Conservation (phyloP, 1,140 invertebrate species). For the Drosophila athabasca region DNA sequence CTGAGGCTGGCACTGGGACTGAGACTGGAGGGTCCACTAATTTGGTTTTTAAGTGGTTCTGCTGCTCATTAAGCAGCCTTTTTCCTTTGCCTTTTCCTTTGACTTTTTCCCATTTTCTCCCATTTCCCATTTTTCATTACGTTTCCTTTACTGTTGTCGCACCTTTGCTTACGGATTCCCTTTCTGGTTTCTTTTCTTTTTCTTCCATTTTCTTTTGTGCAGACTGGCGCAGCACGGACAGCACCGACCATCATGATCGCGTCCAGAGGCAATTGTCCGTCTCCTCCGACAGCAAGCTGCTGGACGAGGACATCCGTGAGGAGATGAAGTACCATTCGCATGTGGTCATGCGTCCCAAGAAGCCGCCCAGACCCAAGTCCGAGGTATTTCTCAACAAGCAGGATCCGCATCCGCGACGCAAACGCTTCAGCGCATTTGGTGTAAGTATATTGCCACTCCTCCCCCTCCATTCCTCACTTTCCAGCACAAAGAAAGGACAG, state of each 20-base stretch:
- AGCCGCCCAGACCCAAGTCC: slow-evolving; percentile 94
- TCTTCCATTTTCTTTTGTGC: slow-evolving; percentile 47
- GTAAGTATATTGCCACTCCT: slow-evolving; percentile 85
- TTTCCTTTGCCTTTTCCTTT: slow-evolving; percentile 29
- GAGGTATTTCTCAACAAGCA: slow-evolving; percentile 91
- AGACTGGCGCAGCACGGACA: slow-evolving; percentile 91
- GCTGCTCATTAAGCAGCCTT: slow-evolving; percentile 69
- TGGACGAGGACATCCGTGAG: slow-evolving; percentile 93
- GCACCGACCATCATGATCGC: slow-evolving; percentile 88
- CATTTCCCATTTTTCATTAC: slow-evolving; percentile 4
- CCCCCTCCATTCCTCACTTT: neutral
- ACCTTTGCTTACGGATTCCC: slow-evolving; percentile 32
- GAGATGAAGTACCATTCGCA: slow-evolving; percentile 87
- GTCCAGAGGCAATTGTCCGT: slow-evolving; percentile 94
- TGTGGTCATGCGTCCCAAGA: slow-evolving; percentile 93
- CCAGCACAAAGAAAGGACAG: neutral
- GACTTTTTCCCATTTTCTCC: slow-evolving; percentile 2
- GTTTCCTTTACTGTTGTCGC: slow-evolving; percentile 11
- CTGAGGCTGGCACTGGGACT: too few relatives aligned
- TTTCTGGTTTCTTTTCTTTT: slow-evolving; percentile 17
- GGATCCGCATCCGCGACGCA: slow-evolving; percentile 88
- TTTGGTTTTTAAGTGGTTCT: slow-evolving; percentile 67
- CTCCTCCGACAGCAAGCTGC: slow-evolving; percentile 94
- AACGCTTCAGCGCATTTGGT: slow-evolving; percentile 95
- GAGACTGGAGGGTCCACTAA: slow-evolving; percentile 41